phyloP scores from a whole-genome alignment of 2,797 vertebrate species.

The Gymnopithys bicolor region DNA sequence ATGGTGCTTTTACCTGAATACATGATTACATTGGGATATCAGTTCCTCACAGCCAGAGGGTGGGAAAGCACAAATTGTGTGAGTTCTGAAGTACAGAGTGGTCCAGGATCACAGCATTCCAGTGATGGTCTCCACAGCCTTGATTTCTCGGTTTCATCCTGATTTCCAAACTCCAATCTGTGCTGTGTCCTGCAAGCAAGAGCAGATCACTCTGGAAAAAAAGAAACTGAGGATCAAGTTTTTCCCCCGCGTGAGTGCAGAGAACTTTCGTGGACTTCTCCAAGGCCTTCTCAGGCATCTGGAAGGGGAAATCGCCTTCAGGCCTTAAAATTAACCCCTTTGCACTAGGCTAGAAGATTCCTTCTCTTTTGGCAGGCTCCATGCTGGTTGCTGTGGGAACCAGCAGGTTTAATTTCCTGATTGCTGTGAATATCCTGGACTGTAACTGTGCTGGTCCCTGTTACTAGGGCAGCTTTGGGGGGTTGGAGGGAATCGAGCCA shows the following conservation, averaged over 20 bases:
- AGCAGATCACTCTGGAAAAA: background rate
- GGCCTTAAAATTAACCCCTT: conserved; percentile 48
- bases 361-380: conserved; percentile 45
- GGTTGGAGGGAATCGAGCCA: background rate
- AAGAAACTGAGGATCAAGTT: background rate
- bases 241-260: accelerated
- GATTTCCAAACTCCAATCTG: background rate
- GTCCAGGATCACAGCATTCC: background rate
- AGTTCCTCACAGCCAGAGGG: conserved; percentile 37
- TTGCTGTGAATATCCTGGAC: conserved; percentile 29
- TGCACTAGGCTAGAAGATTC: conserved; percentile 37
- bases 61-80: background rate
- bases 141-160: background rate
- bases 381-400: conserved; percentile 68
- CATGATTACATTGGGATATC: background rate
- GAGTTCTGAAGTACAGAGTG: background rate
- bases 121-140: background rate
- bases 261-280: background rate
- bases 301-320: conserved; percentile 2
- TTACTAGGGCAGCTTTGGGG: conserved; percentile 25
- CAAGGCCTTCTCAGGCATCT: background rate
- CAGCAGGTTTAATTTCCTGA: conserved; percentile 56
- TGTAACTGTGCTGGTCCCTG: conserved; percentile 21
- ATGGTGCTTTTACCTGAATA: conserved; percentile 48
- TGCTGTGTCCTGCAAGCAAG: background rate